Conservation (phyloP, 2,888 invertebrate species). For the Luperina testacea region DNA sequence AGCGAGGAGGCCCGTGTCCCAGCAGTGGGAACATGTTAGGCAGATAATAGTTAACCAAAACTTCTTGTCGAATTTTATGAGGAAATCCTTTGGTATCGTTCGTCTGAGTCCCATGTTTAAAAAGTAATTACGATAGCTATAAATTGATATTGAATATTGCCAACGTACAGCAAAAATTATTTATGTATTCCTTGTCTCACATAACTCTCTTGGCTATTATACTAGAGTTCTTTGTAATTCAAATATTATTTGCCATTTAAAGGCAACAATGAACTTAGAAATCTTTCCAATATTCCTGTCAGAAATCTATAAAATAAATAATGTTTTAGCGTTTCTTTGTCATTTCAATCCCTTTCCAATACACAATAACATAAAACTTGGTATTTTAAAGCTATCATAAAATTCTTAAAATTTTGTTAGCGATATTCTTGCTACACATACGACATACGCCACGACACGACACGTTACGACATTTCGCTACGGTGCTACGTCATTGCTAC, state of each 20-base stretch:
- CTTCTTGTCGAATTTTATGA: too few relatives aligned
- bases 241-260: slow-evolving; percentile 18
- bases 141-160: neutral
- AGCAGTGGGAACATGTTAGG: too few relatives aligned
- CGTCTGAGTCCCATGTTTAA: neutral
- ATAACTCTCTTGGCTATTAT: neutral
- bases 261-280: slow-evolving; percentile 19
- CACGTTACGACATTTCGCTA: slow-evolving; percentile 37
- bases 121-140: neutral
- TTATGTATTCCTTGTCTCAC: neutral
- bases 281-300: slow-evolving; percentile 9
- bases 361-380: slow-evolving; percentile 15
- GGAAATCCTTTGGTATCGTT: neutral
- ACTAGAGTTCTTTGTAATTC: neutral
- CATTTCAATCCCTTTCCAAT: slow-evolving; percentile 22
- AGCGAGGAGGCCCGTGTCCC: too few relatives aligned
- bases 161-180: neutral
- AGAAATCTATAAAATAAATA: slow-evolving; percentile 11
- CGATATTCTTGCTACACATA: slow-evolving; percentile 31
- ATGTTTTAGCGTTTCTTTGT: slow-evolving; percentile 2
- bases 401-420: slow-evolving; percentile 27
- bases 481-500: slow-evolving; percentile 54
- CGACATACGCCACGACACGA: too few relatives aligned
- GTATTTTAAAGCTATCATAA: slow-evolving; percentile 40
- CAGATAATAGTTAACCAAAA: too few relatives aligned